A percentile compares a stretch with the other conserved stretches of the same genome.
Conservation (phyloP, 2,797 vertebrate species). For the Cuculus canorus region DNA sequence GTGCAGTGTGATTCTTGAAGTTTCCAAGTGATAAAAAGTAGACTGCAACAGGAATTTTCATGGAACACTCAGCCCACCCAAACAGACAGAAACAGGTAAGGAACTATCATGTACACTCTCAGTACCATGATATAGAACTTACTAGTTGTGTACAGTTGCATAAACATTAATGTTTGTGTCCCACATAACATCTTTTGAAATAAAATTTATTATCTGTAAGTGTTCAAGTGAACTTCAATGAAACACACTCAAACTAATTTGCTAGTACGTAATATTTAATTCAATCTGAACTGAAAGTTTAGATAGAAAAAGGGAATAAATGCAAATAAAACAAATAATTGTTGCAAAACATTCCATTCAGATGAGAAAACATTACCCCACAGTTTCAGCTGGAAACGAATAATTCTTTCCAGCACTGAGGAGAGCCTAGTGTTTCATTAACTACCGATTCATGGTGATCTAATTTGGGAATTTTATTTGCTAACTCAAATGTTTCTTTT, state of each 20-base stretch:
- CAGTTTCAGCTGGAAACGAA: conserved; percentile 33
- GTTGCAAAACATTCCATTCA: conserved; percentile 33
- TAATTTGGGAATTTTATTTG: conserved; percentile 66
- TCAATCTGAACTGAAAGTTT: neutral
- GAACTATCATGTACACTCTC: neutral
- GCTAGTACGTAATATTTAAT: neutral
- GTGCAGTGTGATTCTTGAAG: neutral
- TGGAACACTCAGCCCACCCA: neutral
- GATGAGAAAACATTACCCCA: conserved; percentile 23
- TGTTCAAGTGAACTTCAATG: neutral
- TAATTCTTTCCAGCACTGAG: conserved; percentile 14
- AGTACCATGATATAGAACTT: neutral
- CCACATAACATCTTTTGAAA: neutral
- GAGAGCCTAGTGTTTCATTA: conserved; percentile 25
- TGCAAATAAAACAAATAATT: conserved; percentile 33
- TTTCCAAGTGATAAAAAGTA: neutral
- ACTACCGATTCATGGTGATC: conserved; percentile 42
- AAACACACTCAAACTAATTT: neutral
- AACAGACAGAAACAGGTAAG: neutral
- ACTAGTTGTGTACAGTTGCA: neutral
- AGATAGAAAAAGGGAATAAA: neutral
- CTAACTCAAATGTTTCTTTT: conserved; percentile 61
- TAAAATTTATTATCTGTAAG: neutral
- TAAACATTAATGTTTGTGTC: neutral
- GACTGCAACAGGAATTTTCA: neutral